phyloP scores from a whole-genome alignment of 2,888 invertebrate species.

The Epinotia ramella region DNA sequence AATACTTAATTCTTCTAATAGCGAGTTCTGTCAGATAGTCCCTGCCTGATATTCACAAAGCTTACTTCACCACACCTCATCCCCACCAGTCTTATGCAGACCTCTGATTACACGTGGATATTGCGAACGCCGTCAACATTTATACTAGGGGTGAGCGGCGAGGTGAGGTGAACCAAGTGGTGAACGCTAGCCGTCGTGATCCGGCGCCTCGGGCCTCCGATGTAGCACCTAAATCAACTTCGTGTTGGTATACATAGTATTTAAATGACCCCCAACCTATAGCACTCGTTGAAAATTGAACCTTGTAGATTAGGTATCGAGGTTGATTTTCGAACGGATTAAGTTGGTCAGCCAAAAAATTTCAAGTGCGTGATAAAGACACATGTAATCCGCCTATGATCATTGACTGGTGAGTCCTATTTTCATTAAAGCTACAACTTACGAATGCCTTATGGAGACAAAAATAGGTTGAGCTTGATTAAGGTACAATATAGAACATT shows the following conservation, averaged over 20 bases:
- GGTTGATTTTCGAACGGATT: background rate
- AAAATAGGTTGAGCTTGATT: no score
- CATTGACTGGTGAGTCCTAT: background rate
- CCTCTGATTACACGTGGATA: background rate
- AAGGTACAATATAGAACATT: no score
- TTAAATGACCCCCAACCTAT: background rate
- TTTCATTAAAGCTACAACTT: background rate
- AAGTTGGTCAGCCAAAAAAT: background rate
- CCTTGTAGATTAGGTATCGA: background rate
- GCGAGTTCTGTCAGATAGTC: slow-evolving; percentile 35
- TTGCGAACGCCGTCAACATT: background rate
- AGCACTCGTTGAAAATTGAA: background rate
- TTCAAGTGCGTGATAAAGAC: background rate
- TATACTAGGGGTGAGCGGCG: background rate
- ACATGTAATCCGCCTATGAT: background rate
- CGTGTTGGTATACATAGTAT: background rate
- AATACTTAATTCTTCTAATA: slow-evolving; percentile 38
- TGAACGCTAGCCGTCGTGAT: slow-evolving; percentile 9
- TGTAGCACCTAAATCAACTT: slow-evolving; percentile 31
- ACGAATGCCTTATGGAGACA: background rate
- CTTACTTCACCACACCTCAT: background rate
- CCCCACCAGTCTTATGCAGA: background rate
- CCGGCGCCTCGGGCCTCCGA: slow-evolving; percentile 9
- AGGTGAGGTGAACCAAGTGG: background rate
- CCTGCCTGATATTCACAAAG: background rate